A percentile compares a stretch with the other conserved stretches of the same genome.
Conservation (phyloP, 2,888 invertebrate genomes). For the Drosophila colorata region DNA sequence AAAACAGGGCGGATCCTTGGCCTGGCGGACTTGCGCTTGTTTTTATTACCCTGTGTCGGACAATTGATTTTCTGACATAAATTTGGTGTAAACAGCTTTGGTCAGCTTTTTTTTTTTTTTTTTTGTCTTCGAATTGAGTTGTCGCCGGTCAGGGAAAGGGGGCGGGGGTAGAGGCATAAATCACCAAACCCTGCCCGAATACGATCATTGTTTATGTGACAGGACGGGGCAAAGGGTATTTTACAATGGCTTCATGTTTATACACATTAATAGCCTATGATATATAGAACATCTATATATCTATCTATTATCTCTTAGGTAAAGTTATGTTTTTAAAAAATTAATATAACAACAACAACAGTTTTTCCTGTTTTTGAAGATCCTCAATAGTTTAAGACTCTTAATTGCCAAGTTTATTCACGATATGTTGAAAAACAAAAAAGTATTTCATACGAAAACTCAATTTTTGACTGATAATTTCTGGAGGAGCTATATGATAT, state of each 20-base stretch:
- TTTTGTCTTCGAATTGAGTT: constrained; percentile 37
- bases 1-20: too few relatives aligned
- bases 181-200: constrained; percentile 10
- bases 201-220: neutral
- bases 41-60: constrained; percentile 73
- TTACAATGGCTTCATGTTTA: constrained; percentile 1
- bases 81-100: constrained; percentile 75
- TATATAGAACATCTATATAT: too few relatives aligned
- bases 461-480: too few relatives aligned
- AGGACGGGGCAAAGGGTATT: neutral
- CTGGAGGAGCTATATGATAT: too few relatives aligned
- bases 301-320: too few relatives aligned
- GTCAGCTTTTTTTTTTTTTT: constrained; percentile 33
- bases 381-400: too few relatives aligned
- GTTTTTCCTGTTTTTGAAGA: too few relatives aligned
- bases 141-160: constrained; percentile 8
- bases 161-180: constrained; percentile 19
- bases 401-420: too few relatives aligned
- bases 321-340: too few relatives aligned
- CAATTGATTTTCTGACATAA: constrained; percentile 77
- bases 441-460: too few relatives aligned
- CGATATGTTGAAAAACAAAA: too few relatives aligned
- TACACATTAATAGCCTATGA: neutral
- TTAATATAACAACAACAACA: too few relatives aligned
- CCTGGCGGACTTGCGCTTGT: constrained; percentile 27